phyloP scores from a whole-genome alignment of 2,113 vertebrate genomes.

The Cyanoderma ruficeps region DNA sequence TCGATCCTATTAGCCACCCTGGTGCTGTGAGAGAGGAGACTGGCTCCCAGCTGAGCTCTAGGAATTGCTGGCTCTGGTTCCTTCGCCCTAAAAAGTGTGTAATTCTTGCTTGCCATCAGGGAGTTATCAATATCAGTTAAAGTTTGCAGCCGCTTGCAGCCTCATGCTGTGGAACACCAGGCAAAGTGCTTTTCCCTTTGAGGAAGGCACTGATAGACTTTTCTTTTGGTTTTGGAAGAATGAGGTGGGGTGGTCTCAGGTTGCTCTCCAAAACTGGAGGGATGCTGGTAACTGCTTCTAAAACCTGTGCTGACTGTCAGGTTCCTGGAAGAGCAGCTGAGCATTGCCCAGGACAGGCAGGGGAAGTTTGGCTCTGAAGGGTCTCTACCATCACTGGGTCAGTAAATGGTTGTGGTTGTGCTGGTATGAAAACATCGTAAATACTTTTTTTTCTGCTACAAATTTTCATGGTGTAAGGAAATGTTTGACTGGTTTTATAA shows the following conservation, averaged over 20 bases:
- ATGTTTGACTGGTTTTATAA: neutral
- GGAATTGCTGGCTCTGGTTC: neutral
- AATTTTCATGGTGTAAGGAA: neutral
- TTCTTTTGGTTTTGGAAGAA: neutral
- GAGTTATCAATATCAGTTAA: neutral
- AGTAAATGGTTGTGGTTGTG: neutral
- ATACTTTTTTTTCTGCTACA: neutral
- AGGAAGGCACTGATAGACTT: neutral
- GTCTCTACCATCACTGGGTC: neutral
- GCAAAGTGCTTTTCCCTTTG: neutral
- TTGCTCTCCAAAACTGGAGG: neutral
- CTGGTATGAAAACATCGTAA: rapidly evolving
- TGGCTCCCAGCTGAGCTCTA: neutral
- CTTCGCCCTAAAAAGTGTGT: neutral
- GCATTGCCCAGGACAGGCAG: neutral
- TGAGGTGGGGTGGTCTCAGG: neutral
- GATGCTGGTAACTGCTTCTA: neutral
- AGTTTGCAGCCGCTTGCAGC: neutral
- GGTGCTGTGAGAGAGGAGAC: neutral
- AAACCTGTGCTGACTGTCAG: neutral
- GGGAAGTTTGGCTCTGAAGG: neutral
- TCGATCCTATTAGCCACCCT: neutral
- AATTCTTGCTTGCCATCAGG: rapidly evolving
- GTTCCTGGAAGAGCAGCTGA: neutral
- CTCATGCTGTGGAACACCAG: neutral